Evolutionary conservation across 2,888 invertebrate genomes (phyloP), one percentile per base, ranked within the genome.

Genomic region (Galerucella calmariensis): DNA sequence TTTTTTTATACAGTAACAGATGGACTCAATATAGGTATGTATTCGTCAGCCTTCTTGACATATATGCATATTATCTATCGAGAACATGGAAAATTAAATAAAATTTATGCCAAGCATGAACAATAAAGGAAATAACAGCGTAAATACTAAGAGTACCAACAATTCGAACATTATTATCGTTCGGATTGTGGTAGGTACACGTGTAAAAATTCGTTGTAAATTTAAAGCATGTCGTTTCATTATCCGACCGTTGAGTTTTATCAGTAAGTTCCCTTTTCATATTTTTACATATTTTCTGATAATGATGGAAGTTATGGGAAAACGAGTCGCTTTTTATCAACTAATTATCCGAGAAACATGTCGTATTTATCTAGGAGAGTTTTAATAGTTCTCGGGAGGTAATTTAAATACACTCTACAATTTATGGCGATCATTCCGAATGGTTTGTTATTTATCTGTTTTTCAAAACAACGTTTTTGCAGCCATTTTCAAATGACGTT

Each of bases 311-410:
- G 81, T 81, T 82, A 81, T 81, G 81, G 82, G 82, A 81, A 83
- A 82, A 82, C 82, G 81, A 79, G 77, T 74, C 76, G 73, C 73
- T 74, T 77, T 66, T 78, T 82, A 82, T 82, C 82, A 78, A 73
- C 78, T 81, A 82, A 82, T 82, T 82, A 82, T 82, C 79, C 82
- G 81, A 82, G 82, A 82, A 82, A 82, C 81, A 80, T 82, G 82
- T 81, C 81, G 77, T 73, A 69, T 69, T 80, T 82, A 82, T 82
- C 82, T 81, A 75, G 78, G 79, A 79, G 78, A 77, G 76, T 82
- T 81, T 81, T 79, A 78, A 80, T 79, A 79, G 77, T 77, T 73
- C 75, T 77, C 77, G 71, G 66, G 77, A 78, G 76, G 76, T 78
- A 78, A 78, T 78, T 78, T 78, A 71, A 74, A 74, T 75, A 70